Base-by-base conservation (phyloP, 1,140 invertebrate species). In the Tribolium castaneum region DNA sequence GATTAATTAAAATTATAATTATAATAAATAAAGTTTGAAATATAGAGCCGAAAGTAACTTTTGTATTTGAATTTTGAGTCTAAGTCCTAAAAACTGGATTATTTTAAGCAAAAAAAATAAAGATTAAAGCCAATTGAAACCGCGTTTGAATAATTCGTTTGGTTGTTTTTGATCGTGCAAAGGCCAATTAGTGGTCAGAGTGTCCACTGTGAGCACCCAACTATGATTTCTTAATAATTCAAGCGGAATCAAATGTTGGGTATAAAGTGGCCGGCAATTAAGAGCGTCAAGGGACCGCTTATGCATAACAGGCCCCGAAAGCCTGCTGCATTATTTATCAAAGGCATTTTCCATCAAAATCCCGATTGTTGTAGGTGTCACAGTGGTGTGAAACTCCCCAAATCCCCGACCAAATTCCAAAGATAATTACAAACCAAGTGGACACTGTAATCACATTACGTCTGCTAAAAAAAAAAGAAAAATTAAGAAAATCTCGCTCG, bases 181-280 rank as follows among this genome's bases (percentile, higher is more conserved):
- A 10, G 39, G 34, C 34, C 30, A 66, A 35, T 66, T 66, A 66
- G 25, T 30, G 59, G 34, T 30, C 59, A 39, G 34, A 66, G 30
- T 66, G 59, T 30, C 12, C 59, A 13, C 59, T 66, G 34, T 66
- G 59, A 30, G 13, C 30, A 66, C 1, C 59, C 10, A 10, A 30
- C 59, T 13, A 30, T 66, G 59, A 66, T 66, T 66, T 66, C 59
- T 66, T 66, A 66, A 66, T 66, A 66, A 66, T 66, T 66, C 59
- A 66, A 12, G 25, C 59, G 14, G 54, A 22, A 59, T 80, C 78
- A 81, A 80, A 82, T 75, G 77, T 77, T 77, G 9, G 35, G 77
- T 80, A 73, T 34, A 50, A 72, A 79, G 62, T 81, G 80, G 78
- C 81, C 81, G 66, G 62, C 80, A 81, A 82, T 82, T 81, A 78